These are phyloP conservation scores for Hyppa rectilinea DNA, from an alignment of 2,888 invertebrate genomes.

Conservation along the genomic window DNA sequence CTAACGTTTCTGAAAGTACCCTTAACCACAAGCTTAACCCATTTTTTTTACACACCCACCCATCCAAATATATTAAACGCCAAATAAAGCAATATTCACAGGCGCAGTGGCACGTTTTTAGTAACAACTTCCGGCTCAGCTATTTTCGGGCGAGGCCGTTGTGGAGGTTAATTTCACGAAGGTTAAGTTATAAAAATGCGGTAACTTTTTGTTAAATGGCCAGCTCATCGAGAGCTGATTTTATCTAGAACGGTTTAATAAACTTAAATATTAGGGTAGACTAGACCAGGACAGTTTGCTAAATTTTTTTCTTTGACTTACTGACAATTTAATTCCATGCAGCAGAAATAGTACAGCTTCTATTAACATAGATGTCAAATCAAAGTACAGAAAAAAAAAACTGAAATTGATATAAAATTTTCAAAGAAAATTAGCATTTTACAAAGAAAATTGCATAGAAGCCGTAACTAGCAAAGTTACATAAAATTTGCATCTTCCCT, in stretches of 20 bases:
- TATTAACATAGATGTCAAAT: background rate
- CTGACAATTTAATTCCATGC: background rate
- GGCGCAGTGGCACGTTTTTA: constrained; percentile 44
- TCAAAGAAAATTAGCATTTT: too few species aligned
- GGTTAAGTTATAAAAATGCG: constrained; percentile 10
- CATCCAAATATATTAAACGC: constrained; percentile 8
- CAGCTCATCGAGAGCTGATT: background rate
- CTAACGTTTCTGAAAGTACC: background rate
- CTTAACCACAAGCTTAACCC: fast-evolving
- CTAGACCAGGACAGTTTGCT: background rate
- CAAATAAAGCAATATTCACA: constrained; percentile 45
- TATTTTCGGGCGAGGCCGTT: constrained; percentile 43
- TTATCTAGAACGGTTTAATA: background rate
- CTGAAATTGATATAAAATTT: too few species aligned
- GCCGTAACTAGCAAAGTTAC: constrained; percentile 9
- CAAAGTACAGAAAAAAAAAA: background rate
- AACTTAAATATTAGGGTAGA: too few species aligned
- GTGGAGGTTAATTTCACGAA: constrained; percentile 23
- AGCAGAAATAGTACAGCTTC: background rate
- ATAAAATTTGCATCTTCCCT: constrained; percentile 38
- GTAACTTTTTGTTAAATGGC: background rate
- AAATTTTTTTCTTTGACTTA: background rate
- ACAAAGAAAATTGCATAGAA: background rate
- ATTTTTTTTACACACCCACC: background rate
- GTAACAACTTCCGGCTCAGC: constrained; percentile 52